Conservation (phyloP, 2,888 invertebrate species). For the Agonopterix arenella region DNA sequence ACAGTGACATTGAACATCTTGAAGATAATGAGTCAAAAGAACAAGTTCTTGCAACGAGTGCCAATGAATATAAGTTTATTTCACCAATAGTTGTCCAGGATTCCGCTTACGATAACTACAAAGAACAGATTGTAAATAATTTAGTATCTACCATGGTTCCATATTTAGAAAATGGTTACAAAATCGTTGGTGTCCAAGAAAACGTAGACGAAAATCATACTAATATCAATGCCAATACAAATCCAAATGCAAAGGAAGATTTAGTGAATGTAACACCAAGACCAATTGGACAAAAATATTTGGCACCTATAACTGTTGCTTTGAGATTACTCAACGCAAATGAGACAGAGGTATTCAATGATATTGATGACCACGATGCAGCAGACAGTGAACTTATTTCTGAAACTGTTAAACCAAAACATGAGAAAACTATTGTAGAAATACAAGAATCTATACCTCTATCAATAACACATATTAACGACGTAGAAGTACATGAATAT, state of each 20-base stretch:
- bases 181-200: constrained; percentile 57
- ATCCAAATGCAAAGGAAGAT: constrained; percentile 24
- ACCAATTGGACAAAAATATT: constrained; percentile 72
- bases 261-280: constrained; percentile 72
- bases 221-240: constrained; percentile 16
- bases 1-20: constrained; percentile 32
- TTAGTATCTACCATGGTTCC: constrained; percentile 65
- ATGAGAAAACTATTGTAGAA: constrained; percentile 76
- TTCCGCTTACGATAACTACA: constrained; percentile 33
- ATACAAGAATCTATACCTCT: constrained; percentile 80
- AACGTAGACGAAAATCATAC: constrained; percentile 31
- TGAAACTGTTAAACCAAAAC: constrained; percentile 52
- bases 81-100: constrained; percentile 71
- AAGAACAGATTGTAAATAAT: constrained; percentile 54
- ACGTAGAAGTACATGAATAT: constrained; percentile 63
- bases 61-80: constrained; percentile 48
- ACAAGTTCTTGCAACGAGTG: constrained; percentile 27
- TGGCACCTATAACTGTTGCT: constrained; percentile 79
- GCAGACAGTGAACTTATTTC: constrained; percentile 58
- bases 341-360: constrained; percentile 50
- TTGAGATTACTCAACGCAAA: constrained; percentile 69
- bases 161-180: constrained; percentile 58
- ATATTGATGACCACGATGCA: constrained; percentile 52
- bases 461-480: constrained; percentile 68
- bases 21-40: constrained; percentile 27